phyloP scores from a whole-genome alignment of 2,888 invertebrate species.

The Cosmopolites sordidus region DNA sequence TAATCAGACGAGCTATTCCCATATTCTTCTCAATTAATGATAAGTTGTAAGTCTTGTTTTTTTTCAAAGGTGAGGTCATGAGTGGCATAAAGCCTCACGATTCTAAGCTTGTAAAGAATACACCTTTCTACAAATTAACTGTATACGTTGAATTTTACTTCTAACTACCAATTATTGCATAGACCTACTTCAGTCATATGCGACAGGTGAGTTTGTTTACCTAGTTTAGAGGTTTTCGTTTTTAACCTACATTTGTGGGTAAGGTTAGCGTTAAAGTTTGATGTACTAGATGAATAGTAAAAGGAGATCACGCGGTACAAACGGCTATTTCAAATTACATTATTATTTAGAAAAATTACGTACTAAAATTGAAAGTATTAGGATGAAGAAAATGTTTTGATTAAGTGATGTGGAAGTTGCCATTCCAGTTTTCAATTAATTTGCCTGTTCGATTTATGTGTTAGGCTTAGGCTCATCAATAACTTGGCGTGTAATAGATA shows the following conservation, averaged over 20 bases:
- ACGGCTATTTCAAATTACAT: no score
- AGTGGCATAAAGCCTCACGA: constrained; percentile 22
- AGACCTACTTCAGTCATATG: constrained; percentile 1
- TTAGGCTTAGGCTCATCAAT: no score
- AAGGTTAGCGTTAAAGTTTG: no score
- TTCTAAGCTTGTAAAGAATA: constrained; percentile 2
- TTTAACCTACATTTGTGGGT: not conserved
- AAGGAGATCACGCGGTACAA: no score
- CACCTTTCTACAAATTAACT: constrained; percentile 26
- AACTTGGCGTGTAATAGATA: no score
- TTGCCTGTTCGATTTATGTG: no score
- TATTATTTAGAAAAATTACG: no score
- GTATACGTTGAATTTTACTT: constrained; percentile 4
- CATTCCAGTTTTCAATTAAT: no score
- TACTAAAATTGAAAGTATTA: no score
- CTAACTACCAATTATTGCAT: not conserved
- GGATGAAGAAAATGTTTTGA: no score
- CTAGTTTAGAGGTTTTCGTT: not conserved
- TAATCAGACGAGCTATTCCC: constrained; percentile 20
- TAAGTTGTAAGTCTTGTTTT: constrained; percentile 10
- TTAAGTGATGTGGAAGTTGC: no score
- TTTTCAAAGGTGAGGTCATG: constrained; percentile 11
- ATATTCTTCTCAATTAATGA: constrained; percentile 18
- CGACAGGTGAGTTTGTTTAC: not conserved
- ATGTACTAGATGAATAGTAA: no score